Conservation (phyloP, 2,888 invertebrate genomes). For the Pristionchus exspectatus region DNA sequence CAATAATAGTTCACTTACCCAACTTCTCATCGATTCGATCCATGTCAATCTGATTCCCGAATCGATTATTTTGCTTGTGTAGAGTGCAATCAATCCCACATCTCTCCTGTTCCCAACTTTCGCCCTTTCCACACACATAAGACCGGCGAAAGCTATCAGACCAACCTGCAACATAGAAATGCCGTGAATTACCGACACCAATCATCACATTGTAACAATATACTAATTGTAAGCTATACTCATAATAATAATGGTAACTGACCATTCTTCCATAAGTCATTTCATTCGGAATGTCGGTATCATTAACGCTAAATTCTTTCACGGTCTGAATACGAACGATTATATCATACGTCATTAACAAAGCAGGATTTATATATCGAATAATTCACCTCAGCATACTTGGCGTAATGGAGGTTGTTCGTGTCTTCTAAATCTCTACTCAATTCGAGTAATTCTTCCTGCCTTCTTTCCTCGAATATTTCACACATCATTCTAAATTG, state of each 20-base stretch:
- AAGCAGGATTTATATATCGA: neutral
- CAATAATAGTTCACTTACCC: slow-evolving; percentile 60
- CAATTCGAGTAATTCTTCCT: slow-evolving; percentile 4
- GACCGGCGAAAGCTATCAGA: slow-evolving; percentile 65
- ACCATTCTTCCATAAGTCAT: slow-evolving; percentile 68
- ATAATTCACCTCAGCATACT: neutral
- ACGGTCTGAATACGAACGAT: slow-evolving; percentile 36
- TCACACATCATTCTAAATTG: slow-evolving; percentile 38
- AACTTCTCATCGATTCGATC: slow-evolving; percentile 61
- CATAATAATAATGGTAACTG: neutral
- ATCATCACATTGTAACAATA: neutral
- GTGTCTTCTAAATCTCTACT: neutral
- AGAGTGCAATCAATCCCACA: slow-evolving; percentile 57
- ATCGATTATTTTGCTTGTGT: slow-evolving; percentile 65
- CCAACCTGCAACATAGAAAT: slow-evolving; percentile 59
- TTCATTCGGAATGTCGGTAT: slow-evolving; percentile 53
- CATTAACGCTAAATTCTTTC: slow-evolving; percentile 54
- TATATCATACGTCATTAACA: neutral
- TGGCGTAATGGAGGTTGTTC: neutral
- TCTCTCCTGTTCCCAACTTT: slow-evolving; percentile 56
- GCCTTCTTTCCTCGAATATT: slow-evolving; percentile 45
- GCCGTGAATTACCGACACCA: neutral
- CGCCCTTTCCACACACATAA: slow-evolving; percentile 57
- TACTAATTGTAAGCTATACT: neutral
- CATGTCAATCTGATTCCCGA: slow-evolving; percentile 63